Conservation (phyloP, 2,888 invertebrate genomes). For the Schizotus pectinicornis region DNA sequence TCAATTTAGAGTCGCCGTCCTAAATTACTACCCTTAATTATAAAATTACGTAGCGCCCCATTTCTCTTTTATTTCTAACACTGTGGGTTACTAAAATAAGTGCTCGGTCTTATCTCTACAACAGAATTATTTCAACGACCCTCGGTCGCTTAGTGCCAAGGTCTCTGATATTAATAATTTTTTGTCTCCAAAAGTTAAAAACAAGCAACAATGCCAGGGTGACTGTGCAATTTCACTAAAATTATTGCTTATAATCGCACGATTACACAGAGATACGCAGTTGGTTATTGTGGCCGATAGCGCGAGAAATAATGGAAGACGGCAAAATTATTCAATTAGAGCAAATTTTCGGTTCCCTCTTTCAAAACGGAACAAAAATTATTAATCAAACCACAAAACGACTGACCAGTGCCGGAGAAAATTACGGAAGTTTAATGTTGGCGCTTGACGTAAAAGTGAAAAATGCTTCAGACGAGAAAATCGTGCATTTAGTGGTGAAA, state of each 20-base stretch:
- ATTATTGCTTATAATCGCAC: neutral
- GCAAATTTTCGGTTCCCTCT: neutral
- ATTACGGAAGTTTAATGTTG: conserved; percentile 64
- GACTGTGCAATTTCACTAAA: neutral
- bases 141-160: too few relatives aligned
- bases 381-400: conserved; percentile 48
- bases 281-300: too few relatives aligned
- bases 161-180: too few relatives aligned
- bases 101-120: too few relatives aligned
- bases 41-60: too few relatives aligned
- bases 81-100: too few relatives aligned
- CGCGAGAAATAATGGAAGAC: neutral
- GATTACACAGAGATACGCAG: neutral
- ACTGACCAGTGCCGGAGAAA: conserved; percentile 63
- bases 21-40: too few relatives aligned
- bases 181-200: too few relatives aligned
- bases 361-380: conserved; percentile 17
- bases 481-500: conserved; percentile 27
- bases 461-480: conserved; percentile 25
- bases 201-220: neutral
- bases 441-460: conserved; percentile 45
- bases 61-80: too few relatives aligned
- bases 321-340: neutral
- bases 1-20: too few relatives aligned
- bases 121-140: too few relatives aligned